A percentile compares a stretch with the other conserved stretches of the same genome.
Conservation (phyloP, 2,113 vertebrate genomes). For the Engraulis encrasicolus region DNA sequence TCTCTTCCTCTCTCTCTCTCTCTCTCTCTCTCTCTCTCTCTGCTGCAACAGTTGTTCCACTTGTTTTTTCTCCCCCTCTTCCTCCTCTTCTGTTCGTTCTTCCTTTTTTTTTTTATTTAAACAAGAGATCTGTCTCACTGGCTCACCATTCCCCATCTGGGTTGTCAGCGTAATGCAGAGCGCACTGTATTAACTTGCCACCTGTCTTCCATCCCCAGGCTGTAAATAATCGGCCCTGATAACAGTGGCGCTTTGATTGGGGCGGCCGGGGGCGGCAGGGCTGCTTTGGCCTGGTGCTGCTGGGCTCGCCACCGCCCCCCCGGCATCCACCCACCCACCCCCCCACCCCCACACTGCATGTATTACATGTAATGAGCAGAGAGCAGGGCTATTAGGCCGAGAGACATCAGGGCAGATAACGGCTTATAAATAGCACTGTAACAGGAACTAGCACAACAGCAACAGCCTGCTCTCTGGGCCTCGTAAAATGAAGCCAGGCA, state of each 20-base stretch:
- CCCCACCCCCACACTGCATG: background rate
- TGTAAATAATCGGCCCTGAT: slow-evolving; percentile 9
- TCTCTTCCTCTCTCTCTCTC: no score
- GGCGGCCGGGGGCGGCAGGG: no score
- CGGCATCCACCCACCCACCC: no score
- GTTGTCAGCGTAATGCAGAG: background rate
- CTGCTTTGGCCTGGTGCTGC: background rate
- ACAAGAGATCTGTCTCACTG: background rate
- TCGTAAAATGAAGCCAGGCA: background rate
- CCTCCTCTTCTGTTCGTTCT: no score
- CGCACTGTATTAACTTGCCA: slow-evolving; percentile 11
- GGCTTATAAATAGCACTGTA: background rate
- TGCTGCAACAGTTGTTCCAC: background rate
- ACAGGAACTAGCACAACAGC: background rate
- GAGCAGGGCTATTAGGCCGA: background rate
- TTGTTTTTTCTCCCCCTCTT: background rate
- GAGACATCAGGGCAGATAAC: slow-evolving; percentile 16
- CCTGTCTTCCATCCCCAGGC: background rate
- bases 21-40: no score
- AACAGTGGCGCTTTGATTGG: background rate
- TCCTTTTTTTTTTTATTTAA: background rate
- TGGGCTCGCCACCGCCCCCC: background rate
- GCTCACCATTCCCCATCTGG: slow-evolving; percentile 3
- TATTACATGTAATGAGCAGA: slow-evolving; percentile 9
- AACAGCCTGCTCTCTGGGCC: background rate